Base-by-base conservation (phyloP, 2,797 vertebrate genomes). In the Pangasius mekongensis region DNA sequence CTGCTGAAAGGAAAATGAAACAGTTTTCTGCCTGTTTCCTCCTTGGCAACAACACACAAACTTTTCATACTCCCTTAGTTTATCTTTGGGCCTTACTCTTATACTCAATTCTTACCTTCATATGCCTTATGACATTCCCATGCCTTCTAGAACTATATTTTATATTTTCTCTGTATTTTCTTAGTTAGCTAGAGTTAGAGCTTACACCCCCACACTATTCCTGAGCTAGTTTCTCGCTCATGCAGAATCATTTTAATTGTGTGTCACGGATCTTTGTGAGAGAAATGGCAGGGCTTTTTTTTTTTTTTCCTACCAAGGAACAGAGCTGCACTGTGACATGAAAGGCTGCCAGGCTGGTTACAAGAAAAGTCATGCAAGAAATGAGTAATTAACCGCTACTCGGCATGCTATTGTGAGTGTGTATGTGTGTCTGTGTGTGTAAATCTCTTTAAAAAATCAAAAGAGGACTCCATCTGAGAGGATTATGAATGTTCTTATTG, bases 211-310 rank as follows among this genome's bases (percentile, higher is more conserved):
- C 76, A 58, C 60, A 78, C 36, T 58, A 36, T 16, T 73, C 20
- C 54, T 39, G 84, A 82, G 43, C 52, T 58, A 54, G 36, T 52
- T 85, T 89, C 77, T 91, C 78, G 91, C 91, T 92, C 56, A 92
- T 86, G 89, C 56, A 89, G 92, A 93, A 90, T 84, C 85, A 87
- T 89, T 94, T 93, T 92, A 93, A 94, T 94, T 92, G 91, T 54
- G 20, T 73, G 87, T 84, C 62, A 78, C 87, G 56, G 80, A 88
- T 86, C 88, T 77, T 69, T 88, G 85, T 77, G 58, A 90, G 22
- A 80, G 85, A 47, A 89, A 86, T 86, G 43, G 64, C 54, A 64
- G 88, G 73, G 83, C 76, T 87, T 84, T 91, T 87, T 78, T 91
- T 87, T 78, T 90, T 84, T 78, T 80, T 91, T 81, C 77, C 18